Conservation (phyloP, 2,888 invertebrate genomes). For the Chironomus tentans region DNA sequence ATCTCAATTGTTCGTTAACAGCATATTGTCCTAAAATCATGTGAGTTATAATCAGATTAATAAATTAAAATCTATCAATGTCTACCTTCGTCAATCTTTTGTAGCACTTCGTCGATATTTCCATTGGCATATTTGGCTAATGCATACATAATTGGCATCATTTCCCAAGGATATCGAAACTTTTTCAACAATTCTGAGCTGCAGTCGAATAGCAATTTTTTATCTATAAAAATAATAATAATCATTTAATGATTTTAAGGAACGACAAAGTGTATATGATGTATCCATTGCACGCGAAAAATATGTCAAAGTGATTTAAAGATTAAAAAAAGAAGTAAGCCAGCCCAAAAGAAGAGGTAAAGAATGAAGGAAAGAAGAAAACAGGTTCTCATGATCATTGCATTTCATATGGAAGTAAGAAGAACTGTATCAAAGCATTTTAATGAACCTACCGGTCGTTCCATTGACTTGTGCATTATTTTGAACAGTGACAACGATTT, state of each 20-base stretch:
- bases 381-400: too few relatives aligned
- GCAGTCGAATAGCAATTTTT: slow-evolving; percentile 8
- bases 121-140: slow-evolving; percentile 17
- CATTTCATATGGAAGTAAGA: too few relatives aligned
- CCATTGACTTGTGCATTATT: neutral
- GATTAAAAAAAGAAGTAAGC: neutral
- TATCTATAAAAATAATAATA: neutral
- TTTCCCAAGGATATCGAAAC: slow-evolving; percentile 23
- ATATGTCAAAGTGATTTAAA: neutral
- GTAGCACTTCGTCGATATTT: slow-evolving; percentile 12
- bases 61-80: neutral
- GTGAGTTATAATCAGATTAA: neutral
- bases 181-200: slow-evolving; percentile 16
- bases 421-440: too few relatives aligned
- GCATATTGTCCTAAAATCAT: slow-evolving; percentile 1
- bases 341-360: neutral
- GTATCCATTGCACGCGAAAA: neutral
- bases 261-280: too few relatives aligned
- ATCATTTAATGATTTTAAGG: too few relatives aligned
- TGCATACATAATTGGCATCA: slow-evolving; percentile 22
- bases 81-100: slow-evolving; percentile 17
- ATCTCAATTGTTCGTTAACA: slow-evolving; percentile 14
- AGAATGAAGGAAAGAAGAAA: neutral
- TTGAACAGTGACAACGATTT: slow-evolving; percentile 1
- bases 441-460: neutral